Base-by-base conservation (phyloP, 2,113 vertebrate genomes). In the Corythaixoides concolor region DNA sequence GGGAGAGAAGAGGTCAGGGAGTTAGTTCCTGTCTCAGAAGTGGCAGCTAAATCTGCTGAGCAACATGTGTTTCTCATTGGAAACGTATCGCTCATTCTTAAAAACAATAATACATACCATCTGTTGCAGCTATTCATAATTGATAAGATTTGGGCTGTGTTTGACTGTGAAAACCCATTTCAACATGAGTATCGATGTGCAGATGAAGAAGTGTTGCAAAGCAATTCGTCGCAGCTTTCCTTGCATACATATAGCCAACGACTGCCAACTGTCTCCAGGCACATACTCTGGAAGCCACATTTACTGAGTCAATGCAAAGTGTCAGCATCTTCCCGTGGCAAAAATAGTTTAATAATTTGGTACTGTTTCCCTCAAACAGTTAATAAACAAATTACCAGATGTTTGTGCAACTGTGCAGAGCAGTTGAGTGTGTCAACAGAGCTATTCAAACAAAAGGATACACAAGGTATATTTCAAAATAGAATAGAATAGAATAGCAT, bases 1-100 rank as follows among this genome's bases (percentile, higher is more conserved):
- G 78, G 84, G 87, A 66, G 93, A 94, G 53, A 82, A 60, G 43
- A 62, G 94, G 95, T 97, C 95, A 96, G 45, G 49, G 68, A 95
- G 77, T 69, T 87, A 35, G 77, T 90, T 94, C 74, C 59, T 24
- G 16, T 88, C 77, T 91, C 75, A 85, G 82, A 95, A 90, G 77
- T 80, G 85, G 88, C 77, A 97, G 77, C 70, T 95, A 90, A 95
- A 95, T 80, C 86, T 91, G 85, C 72, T 92, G 60, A 92, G 74
- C 81, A 94, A 85, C 90, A 95, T 90, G 90, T 95, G 93, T 89
- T 96, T 95, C 82, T 95, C 68, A 84, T 97, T 96, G 96, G 80
- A 97, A 96, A 96, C 5, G 2, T 94, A 97, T 95, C 94, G 95
- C 85, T 97, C 85, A 90, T 84, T 88, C 82, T 87, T 97, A 96